Base-by-base conservation (phyloP, 2,888 invertebrate species). In the Buathra laborator region DNA sequence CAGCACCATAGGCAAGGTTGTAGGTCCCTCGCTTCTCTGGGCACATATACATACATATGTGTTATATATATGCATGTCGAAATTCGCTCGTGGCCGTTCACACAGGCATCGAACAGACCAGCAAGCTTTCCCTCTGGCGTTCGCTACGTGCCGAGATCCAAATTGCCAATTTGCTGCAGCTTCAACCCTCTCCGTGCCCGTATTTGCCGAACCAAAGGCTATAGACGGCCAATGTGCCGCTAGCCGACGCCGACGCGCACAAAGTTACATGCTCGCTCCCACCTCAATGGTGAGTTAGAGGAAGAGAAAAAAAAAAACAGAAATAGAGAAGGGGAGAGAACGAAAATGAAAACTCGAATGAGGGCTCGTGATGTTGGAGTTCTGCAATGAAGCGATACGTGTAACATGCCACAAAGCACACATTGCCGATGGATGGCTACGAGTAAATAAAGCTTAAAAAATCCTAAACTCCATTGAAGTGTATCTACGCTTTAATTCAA, bases 121-220 rank as follows among this genome's bases (percentile, higher is more conserved):
- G 51, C 67, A 53, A 79, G 79, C 53, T 74, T 70, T 66, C 67
- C 75, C 70, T 64, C 75, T 68, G 70, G 68, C 78, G 59, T 74
- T 82, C 71, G 75, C 81, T 83, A 67, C 80, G 80, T 83, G 85
- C 79, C 79, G 80, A 56, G 87, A 84, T 87, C 89, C 83, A 89
- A 90, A 90, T 89, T 90, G 89, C 85, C 89, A 90, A 89, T 90
- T 89, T 89, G 89, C 90, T 87, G 87, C 87, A 89, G 89, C 86
- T 87, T 89, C 85, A 68, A 85, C 79, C 78, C 71, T 76, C 82
- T 72, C 84, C 81, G 71, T 86, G 84, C 81, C 86, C 87, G 88
- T 87, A 86, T 86, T 85, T 82, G 86, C 85, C 74, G 81, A 70
- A 66, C 85, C 87, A 88, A 89, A 89, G 86, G 86, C 83, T 83